These are phyloP conservation scores for Schizaphis graminum DNA, from an alignment of 2,888 invertebrate genomes.

Conservation along the genomic window DNA sequence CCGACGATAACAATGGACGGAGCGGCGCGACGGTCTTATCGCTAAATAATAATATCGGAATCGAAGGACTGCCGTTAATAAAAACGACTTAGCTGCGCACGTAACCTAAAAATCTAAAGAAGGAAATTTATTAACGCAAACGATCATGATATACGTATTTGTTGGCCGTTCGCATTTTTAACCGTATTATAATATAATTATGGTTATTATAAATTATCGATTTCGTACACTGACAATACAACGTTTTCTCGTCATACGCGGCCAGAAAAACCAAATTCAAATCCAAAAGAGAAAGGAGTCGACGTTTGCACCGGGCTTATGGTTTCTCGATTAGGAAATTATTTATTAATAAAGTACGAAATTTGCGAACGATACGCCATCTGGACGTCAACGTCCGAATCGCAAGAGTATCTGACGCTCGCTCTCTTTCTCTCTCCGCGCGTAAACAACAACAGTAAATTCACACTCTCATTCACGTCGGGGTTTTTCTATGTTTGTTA, in stretches of 20 bases:
- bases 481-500: background rate
- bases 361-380: conserved; percentile 42
- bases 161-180: background rate
- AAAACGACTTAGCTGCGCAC: conserved; percentile 12
- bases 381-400: conserved; percentile 8
- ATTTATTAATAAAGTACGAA: background rate
- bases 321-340: background rate
- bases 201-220: background rate
- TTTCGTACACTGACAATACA: background rate
- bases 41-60: conserved; percentile 42
- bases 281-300: conserved; percentile 15
- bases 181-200: background rate
- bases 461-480: background rate
- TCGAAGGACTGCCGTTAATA: conserved; percentile 36
- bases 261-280: background rate
- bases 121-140: background rate
- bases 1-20: conserved; percentile 31
- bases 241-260: background rate
- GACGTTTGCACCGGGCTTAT: background rate
- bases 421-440: conserved; percentile 19
- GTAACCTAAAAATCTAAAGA: background rate
- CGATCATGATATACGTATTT: background rate
- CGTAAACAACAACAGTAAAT: conserved; percentile 14
- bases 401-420: background rate
- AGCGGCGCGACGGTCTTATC: conserved; percentile 40